Evolutionary conservation across 2,113 vertebrate genomes (phyloP), one percentile per base, ranked within the genome.

Genomic region (human (Homo sapiens)): DNA sequence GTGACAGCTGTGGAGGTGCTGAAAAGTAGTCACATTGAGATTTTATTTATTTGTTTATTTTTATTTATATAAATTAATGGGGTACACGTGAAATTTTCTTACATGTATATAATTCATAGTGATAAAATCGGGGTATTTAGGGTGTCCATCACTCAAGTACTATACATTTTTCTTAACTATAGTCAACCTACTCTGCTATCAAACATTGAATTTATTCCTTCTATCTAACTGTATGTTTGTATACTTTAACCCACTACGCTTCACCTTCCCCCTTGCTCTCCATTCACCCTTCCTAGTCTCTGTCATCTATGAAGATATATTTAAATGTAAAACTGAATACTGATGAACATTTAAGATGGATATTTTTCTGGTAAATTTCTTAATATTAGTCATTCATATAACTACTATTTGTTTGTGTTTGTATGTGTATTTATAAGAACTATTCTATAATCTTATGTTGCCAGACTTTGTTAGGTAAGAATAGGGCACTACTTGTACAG

Each of bases 341-440:
- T 80, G n/a, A 16, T 90, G 45, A 48, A 80, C 12, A 81, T 64
- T 45, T 81, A 94, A 94, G 55, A 85, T 12, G 81, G 52, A 86
- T 83, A 66, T 94, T 86, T 93, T 23, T 43, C 87, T 73, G n/a
- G 40, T 48, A 73, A 18, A 80, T 86, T 90, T 96, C 18, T 90
- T 80, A 48, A 12, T 90, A 30, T 73, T 93, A 80, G 43, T 73
- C 80, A 86, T 38, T 13, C 83, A 52, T 6, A 23, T 61, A 93
- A 90, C 55, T 64, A 84, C n/a, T 25, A 9, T 78, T 17, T 78
- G 4, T 76, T 1, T 76, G 75, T 45, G 13, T 87, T 10, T 48
- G 38, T 9, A 6, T 89, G 25, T 61, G 7, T 61, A 27, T 73
- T 78, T 76, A 50, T 78, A 40, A 93, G 72, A 85, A 23, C 32